These are phyloP conservation scores for Eptatretus burgeri DNA, from an alignment of 2,113 vertebrate species.

Conservation along the genomic window DNA sequence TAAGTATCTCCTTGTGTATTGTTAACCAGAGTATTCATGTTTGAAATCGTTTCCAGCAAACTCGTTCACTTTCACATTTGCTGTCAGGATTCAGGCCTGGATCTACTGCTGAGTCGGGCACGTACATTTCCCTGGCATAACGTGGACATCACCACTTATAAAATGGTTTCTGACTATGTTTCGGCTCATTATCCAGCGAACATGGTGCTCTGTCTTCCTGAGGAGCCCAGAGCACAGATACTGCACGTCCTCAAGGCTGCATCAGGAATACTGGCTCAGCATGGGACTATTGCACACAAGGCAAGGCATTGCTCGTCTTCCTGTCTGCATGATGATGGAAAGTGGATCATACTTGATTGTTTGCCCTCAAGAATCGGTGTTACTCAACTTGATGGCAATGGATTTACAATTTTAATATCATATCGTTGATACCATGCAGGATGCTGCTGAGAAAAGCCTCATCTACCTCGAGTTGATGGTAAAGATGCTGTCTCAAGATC, in stretches of 20 bases:
- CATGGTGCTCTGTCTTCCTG: conserved; percentile 25
- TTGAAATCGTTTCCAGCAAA: not conserved
- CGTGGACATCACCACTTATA: conserved; percentile 43
- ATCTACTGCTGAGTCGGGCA: conserved; percentile 52
- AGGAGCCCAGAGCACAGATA: conserved; percentile 27
- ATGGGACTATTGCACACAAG: too few species aligned
- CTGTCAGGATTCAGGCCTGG: conserved; percentile 41
- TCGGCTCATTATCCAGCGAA: conserved; percentile 53
- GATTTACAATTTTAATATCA: not conserved
- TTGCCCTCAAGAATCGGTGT: too few species aligned
- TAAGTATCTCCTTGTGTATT: conserved; percentile 14
- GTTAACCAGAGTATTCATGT: too few species aligned
- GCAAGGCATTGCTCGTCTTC: too few species aligned
- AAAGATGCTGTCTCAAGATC: conserved; percentile 26
- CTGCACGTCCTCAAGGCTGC: conserved; percentile 44
- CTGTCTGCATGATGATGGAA: too few species aligned
- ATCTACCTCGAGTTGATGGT: conserved; percentile 30
- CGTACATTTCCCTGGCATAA: conserved; percentile 62
- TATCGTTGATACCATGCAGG: conserved; percentile 15
- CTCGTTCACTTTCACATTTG: not conserved
- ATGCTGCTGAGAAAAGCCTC: conserved; percentile 32
- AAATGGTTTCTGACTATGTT: conserved; percentile 46
- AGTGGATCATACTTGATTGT: too few species aligned
- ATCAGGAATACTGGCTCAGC: conserved; percentile 26
- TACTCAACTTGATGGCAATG: not conserved